Percentiles rank a stretch among this genome's conserved stretches.
These are phyloP conservation scores for Anseranas semipalmata DNA, from an alignment of 2,113 vertebrate genomes.

Conservation along the genomic window DNA sequence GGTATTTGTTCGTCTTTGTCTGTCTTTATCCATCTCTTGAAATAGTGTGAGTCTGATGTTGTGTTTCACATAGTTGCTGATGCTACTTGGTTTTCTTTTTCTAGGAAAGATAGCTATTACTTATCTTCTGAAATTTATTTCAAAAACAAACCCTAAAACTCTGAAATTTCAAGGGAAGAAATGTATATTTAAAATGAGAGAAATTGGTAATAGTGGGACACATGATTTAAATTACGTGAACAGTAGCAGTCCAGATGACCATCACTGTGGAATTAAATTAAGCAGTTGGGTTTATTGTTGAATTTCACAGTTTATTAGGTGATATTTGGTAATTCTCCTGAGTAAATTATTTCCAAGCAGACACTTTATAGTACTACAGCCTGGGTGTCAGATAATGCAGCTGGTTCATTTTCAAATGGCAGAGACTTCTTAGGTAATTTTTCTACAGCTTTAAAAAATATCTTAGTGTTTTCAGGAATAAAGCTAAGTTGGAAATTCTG, in stretches of 20 bases:
- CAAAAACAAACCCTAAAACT: neutral
- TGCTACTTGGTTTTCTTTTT: neutral
- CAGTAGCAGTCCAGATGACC: neutral
- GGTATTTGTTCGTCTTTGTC: neutral
- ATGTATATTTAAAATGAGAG: neutral
- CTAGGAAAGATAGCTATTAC: neutral
- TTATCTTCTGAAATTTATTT: neutral
- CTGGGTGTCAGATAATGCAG: neutral
- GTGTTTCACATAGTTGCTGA: neutral
- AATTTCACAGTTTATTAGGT: neutral
- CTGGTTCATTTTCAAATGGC: neutral
- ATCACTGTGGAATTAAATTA: neutral
- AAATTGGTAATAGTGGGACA: neutral
- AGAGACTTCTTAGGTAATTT: neutral
- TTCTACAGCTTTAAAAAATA: conserved; percentile 29
- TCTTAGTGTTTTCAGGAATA: conserved; percentile 18
- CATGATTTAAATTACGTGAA: neutral
- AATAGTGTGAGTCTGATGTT: neutral
- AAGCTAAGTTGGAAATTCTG: conserved; percentile 46
- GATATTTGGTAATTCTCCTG: conserved; percentile 16
- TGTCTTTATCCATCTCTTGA: neutral
- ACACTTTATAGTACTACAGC: neutral
- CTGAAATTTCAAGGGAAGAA: neutral
- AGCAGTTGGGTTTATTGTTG: neutral
- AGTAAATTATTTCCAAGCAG: neutral